Percentiles rank a stretch among this genome's conserved stretches.
phyloP scores from a whole-genome alignment of 2,888 invertebrate species.

The Hyppa rectilinea region DNA sequence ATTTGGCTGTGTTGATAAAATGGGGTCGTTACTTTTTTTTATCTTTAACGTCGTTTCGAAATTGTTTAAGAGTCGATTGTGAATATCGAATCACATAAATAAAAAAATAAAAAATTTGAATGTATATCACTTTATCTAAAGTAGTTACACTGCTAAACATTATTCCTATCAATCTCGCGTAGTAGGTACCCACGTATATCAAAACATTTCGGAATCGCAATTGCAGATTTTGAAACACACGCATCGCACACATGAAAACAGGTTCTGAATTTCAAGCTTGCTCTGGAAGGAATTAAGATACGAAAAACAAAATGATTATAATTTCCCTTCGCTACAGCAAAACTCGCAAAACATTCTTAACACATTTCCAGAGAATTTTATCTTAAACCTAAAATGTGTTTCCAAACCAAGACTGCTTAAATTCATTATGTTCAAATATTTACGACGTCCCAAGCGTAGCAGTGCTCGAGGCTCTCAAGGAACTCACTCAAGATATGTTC shows the following conservation, averaged over 20 bases:
- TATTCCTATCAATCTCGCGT: too few relatives aligned
- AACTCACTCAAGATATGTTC: constrained; percentile 82
- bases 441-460: constrained; percentile 75
- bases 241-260: neutral
- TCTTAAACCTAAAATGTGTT: constrained; percentile 63
- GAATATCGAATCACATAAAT: too few relatives aligned
- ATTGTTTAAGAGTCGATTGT: too few relatives aligned
- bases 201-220: neutral
- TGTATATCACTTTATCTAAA: too few relatives aligned
- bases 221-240: neutral
- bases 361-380: constrained; percentile 57
- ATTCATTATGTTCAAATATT: constrained; percentile 84
- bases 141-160: neutral
- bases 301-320: constrained; percentile 44
- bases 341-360: constrained; percentile 44
- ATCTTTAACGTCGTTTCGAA: too few relatives aligned
- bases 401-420: constrained; percentile 67
- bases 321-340: constrained; percentile 34
- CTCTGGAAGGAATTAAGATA: constrained; percentile 15
- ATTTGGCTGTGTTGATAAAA: constrained; percentile 24
- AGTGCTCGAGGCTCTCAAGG: constrained; percentile 71
- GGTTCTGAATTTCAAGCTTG: neutral
- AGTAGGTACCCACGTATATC: too few relatives aligned
- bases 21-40: constrained; percentile 2
- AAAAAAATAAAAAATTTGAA: too few relatives aligned